Evolutionary conservation across 2,797 vertebrate species (phyloP).

Genomic region (Parauchenoglanis ngamensis): DNA sequence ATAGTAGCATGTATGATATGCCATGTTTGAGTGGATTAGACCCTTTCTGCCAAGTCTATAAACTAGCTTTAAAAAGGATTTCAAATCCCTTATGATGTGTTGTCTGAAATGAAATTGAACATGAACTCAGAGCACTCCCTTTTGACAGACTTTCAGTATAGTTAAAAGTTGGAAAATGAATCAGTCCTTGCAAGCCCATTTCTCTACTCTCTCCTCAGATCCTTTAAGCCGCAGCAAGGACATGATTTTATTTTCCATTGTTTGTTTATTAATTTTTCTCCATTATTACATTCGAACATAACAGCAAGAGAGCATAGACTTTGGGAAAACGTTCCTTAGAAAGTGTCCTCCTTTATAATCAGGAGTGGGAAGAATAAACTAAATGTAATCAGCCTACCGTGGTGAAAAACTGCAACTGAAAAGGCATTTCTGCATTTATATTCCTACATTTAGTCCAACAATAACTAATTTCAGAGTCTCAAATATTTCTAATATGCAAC

Average conservation of each 20-base stretch:
- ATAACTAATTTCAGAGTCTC: background rate
- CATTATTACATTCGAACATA: constrained; percentile 4
- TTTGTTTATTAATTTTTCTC: constrained; percentile 22
- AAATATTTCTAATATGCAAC: background rate
- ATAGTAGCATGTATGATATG: background rate
- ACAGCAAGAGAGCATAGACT: background rate
- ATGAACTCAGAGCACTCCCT: background rate
- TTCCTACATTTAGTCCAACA: background rate
- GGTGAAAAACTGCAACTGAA: background rate
- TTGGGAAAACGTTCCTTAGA: constrained; percentile 24
- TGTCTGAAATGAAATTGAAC: background rate
- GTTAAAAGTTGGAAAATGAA: background rate
- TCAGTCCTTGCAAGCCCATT: background rate
- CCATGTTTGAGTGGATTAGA: background rate
- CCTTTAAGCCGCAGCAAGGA: background rate
- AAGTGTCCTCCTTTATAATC: constrained; percentile 32
- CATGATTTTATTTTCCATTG: background rate
- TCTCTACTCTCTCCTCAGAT: background rate
- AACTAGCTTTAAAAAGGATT: background rate
- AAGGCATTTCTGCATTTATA: background rate
- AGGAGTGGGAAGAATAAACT: constrained; percentile 16
- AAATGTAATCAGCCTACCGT: background rate
- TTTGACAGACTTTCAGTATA: background rate
- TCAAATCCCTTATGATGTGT: background rate
- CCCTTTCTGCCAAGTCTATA: background rate